Evolutionary conservation across 2,113 vertebrate genomes (phyloP).

Genomic region (Melozone crissalis): DNA sequence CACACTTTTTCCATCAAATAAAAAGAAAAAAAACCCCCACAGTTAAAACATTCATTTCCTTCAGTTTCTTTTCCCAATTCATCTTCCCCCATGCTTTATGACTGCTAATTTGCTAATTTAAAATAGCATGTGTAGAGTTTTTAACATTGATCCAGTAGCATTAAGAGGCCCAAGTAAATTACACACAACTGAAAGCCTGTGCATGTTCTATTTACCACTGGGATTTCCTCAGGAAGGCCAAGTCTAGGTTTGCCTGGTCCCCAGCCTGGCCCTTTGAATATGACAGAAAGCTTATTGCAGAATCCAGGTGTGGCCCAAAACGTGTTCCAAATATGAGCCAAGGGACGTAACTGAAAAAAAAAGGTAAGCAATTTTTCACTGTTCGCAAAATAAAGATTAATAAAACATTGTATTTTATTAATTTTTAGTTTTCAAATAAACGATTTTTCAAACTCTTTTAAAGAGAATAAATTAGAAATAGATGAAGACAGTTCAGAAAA

Average conservation of each 20-base stretch:
- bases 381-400: slow-evolving; percentile 7
- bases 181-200: slow-evolving; percentile 36
- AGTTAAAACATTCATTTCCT: slow-evolving; percentile 26
- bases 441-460: neutral
- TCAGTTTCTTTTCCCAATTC: slow-evolving; percentile 21
- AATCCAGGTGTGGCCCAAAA: slow-evolving; percentile 79
- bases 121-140: slow-evolving; percentile 28
- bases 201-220: slow-evolving; percentile 79
- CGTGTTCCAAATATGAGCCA: slow-evolving; percentile 79
- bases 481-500: neutral
- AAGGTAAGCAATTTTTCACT: neutral
- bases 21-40: neutral
- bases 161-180: slow-evolving; percentile 33
- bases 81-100: neutral
- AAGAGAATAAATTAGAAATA: neutral
- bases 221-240: slow-evolving; percentile 82
- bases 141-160: slow-evolving; percentile 25
- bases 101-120: slow-evolving; percentile 49
- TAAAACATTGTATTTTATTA: neutral
- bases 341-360: slow-evolving; percentile 80
- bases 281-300: slow-evolving; percentile 83
- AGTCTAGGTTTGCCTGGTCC: slow-evolving; percentile 87
- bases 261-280: slow-evolving; percentile 93
- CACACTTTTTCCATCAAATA: neutral
- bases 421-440: neutral